Base-by-base conservation (phyloP, 2,797 vertebrate species). In the Sebastes dallii region DNA sequence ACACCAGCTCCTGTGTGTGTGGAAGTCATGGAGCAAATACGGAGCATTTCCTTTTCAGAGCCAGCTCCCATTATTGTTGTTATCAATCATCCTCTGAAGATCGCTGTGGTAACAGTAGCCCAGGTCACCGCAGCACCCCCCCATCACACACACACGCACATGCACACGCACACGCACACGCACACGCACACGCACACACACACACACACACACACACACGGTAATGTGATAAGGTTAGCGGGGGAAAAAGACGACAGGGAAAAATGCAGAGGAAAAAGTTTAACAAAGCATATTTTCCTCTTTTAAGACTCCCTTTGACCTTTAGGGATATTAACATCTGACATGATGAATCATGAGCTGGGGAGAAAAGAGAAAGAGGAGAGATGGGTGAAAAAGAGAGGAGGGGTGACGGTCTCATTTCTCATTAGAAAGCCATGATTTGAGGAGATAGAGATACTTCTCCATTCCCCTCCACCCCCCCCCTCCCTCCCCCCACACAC, bases 311-410 rank as follows among this genome's bases (percentile, higher is more conserved):
- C 85, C 76, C 71, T 68, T 76, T 94, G 92, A 95, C 92, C 92
- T 95, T 95, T 94, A 93, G 92, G 88, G 81, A 93, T 92, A 94
- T 94, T 93, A 94, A 86, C 85, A 90, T 91, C 85, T 89, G 88
- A 93, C 91, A 88, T 92, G 92, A 94, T 93, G 89, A 93, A 94
- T 94, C 77, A 65, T 82, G 67, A 6, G 30, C 81, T 29, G 34
- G 84, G 72, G 70, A 80, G 62, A 76, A 80, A 82, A 76, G 60
- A 83, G 78, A 80, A 77, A 55, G 66, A 69, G 71, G 54, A 73
- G 58, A 72, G 61, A 77, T 52, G 9, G 65, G 29, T 50, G 79
- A 81, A 68, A 70, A 14, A 18, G 32, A 29, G 7, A 39, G 25
- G n/a, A 27, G 11, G n/a, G 50, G 20, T 22, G 18, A 25, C 20